Percentiles rank a stretch among this genome's conserved stretches.
Evolutionary conservation across 2,113 vertebrate genomes (phyloP).

Genomic region (Pholis gunnellus): DNA sequence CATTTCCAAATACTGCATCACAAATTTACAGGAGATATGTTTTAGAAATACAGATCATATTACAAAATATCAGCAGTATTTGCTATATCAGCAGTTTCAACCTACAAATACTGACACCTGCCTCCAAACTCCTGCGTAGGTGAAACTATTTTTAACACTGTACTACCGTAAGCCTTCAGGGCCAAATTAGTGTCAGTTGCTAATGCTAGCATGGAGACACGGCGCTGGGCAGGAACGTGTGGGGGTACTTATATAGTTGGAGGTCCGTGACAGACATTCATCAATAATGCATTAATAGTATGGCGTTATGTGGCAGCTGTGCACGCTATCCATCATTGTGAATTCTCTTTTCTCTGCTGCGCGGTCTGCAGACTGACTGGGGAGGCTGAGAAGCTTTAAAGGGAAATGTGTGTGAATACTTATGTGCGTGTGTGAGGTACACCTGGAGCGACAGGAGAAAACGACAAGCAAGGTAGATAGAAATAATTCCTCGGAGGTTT

Average conservation of each 20-base stretch:
- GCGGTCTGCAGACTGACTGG: conserved; percentile 47
- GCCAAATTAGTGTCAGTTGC: conserved; percentile 53
- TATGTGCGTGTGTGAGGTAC: not conserved
- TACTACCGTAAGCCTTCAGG: conserved; percentile 3
- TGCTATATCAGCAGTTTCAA: conserved; percentile 35
- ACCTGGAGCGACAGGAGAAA: conserved; percentile 61
- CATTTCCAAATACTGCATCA: not conserved
- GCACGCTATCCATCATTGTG: conserved; percentile 73
- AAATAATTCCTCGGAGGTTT: conserved; percentile 72
- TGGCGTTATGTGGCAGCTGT: conserved; percentile 53
- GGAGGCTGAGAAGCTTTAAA: conserved; percentile 61
- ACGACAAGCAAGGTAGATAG: conserved; percentile 73
- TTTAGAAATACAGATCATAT: not conserved
- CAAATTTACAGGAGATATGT: not conserved
- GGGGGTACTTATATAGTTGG: conserved; percentile 37
- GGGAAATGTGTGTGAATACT: conserved; percentile 15
- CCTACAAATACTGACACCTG: conserved; percentile 17
- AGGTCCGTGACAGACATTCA: conserved; percentile 65
- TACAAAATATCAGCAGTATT: conserved; percentile 25
- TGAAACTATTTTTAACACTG: conserved; percentile 48
- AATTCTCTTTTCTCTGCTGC: conserved; percentile 53
- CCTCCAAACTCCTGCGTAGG: not conserved
- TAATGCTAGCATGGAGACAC: conserved; percentile 39
- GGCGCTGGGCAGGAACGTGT: conserved; percentile 4
- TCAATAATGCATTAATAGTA: conserved; percentile 75